Evolutionary conservation across 1,140 invertebrate genomes (phyloP), one percentile per base, ranked within the genome.

Genomic region (Scaptodrosophila lebanonensis): DNA sequence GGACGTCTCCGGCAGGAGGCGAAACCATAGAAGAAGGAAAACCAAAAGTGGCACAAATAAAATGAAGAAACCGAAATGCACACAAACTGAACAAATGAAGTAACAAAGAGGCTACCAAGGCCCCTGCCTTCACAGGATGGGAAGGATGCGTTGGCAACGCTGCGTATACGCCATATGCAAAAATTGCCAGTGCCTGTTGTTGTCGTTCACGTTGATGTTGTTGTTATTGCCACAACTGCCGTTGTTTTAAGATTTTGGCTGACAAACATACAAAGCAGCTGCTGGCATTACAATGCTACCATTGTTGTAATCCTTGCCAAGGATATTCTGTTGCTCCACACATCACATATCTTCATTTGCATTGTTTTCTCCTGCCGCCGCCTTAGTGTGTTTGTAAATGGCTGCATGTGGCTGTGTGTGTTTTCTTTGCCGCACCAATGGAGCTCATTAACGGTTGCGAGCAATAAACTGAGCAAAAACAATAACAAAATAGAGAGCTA

Each of bases 101-200:
- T 44, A 50, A 56, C 64, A 67, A 18, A 29, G 11, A 15, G 18
- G 29, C 44, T 42, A 48, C 18, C 62, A 68, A 73, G 63, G 48
- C n/a, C n/a, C n/a, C n/a, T n/a, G n/a, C n/a, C n/a, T n/a, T n/a
- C n/a, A n/a, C n/a, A n/a, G n/a, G n/a, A n/a, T n/a, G n/a, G 59
- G 52, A 66, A 56, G 63, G 52, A 29, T 47, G 69, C 69, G 40
- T n/a, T n/a, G n/a, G 56, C 71, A 75, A 75, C 70, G 70, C 29
- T 69, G 60, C 70, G 70, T 75, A 75, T 73, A 50, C 70, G 70
- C 58, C 56, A 75, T 75, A 66, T 75, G 38, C 8, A 3, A 25
- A 25, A 4, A 25, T 42, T 43, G 30, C 8, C 3, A 25, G 27
- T 48, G 59, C 11, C 12, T 6, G 9, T 25, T 12, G 45, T 16